Evolutionary conservation across 2,888 invertebrate genomes (phyloP), one percentile per base, ranked within the genome.

Genomic region (Ochropacha duplaris): DNA sequence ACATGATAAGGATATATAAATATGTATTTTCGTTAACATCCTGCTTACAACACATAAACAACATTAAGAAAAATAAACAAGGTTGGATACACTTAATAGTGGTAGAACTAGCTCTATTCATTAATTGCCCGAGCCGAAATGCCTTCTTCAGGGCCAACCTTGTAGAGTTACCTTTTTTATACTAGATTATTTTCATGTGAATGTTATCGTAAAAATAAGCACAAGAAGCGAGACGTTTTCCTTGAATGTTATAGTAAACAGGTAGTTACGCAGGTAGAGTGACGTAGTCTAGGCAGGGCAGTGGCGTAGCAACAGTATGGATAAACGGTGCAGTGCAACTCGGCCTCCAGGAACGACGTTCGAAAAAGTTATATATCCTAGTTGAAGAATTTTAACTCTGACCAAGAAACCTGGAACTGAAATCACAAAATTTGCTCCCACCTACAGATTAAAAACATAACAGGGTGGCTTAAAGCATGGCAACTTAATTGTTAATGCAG

Each of bases 1-100:
- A 79, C 52, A 31, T 52, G 31, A 79, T 90, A 88, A 87, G 83
- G 12, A 52, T 68, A 63, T 63, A 68, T 44, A n/a, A n/a, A 55
- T 39, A 16, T 31, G 50, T 50, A 34, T 65, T 75, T 67, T 64
- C 55, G 57, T 62, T 59, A 49, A 24, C 12, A 34, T 44, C 44
- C 44, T 44, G 44, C 19, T 44, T n/a, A 44, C 44, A 16, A 44
- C 44, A 44, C n/a, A 9, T 44, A 44, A 44, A 44, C 44, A 44
- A 44, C 44, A 44, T 19, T 19, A 44, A n/a, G 44, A 44, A 44
- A 36, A 19, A 44, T 12, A 44, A 44, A 19, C 8, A 44, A 44
- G 19, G 39, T n/a, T 9, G 19, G 44, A 6, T 44, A n/a, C 3
- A 14, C 9, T 44, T 36, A 11, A 9, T n/a, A 19, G n/a, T 44